A percentile compares a stretch with the other conserved stretches of the same genome.
Evolutionary conservation across 92 coral and sea anemone genomes (phyloP).

Genomic region (Porites rus): DNA sequence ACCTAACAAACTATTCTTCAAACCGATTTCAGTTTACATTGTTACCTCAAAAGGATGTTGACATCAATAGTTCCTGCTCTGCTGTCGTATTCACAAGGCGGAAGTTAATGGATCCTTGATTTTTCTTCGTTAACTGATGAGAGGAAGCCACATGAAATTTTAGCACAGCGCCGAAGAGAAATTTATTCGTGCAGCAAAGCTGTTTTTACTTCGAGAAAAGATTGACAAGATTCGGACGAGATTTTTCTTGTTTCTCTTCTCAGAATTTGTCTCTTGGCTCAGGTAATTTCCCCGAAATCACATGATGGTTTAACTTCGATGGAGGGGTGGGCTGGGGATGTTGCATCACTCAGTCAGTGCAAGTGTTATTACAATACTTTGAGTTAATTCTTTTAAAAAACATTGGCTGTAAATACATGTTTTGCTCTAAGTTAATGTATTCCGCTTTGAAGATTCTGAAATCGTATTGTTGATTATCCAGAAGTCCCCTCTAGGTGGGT

Average conservation of each 20-base stretch:
- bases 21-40: neutral
- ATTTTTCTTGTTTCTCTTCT: neutral
- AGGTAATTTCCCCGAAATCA: constrained; percentile 29
- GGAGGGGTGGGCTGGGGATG: neutral
- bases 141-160: neutral
- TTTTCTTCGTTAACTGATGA: neutral
- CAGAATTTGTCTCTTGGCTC: neutral
- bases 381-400: too few species aligned
- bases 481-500: neutral
- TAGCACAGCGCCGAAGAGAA: neutral
- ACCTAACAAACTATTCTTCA: too few species aligned
- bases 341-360: too few species aligned
- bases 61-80: neutral
- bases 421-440: too few species aligned
- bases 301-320: neutral
- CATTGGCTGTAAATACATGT: too few species aligned
- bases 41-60: neutral
- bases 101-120: neutral
- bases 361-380: neutral
- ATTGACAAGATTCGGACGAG: neutral
- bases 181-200: neutral
- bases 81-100: neutral
- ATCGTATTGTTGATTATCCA: too few species aligned
- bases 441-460: too few species aligned
- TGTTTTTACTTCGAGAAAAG: neutral